Percentiles rank a stretch among this genome's conserved stretches.
Conservation (phyloP, 2,888 invertebrate species). For the Sesia bembeciformis region DNA sequence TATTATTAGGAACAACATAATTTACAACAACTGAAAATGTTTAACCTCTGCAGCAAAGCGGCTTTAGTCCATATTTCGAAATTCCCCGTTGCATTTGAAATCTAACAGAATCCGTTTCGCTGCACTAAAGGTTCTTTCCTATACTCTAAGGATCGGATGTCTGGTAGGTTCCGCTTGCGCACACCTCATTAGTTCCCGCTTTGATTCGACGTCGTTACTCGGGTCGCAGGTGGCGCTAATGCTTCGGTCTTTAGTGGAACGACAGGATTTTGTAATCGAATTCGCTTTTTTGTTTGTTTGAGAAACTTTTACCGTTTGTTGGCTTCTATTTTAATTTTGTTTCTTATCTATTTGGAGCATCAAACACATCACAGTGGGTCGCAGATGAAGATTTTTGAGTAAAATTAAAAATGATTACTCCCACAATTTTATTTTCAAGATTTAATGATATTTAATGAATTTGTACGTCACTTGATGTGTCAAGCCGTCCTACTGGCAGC, state of each 20-base stretch:
- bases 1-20: no score
- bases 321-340: not conserved
- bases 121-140: not conserved
- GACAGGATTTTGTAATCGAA: conserved; percentile 31
- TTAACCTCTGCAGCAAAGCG: not conserved
- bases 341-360: not conserved
- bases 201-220: conserved; percentile 30
- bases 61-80: not conserved
- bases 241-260: conserved; percentile 23
- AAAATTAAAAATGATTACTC: no score
- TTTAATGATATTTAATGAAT: no score
- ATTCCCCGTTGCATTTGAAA: not conserved
- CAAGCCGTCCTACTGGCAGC: no score
- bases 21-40: no score
- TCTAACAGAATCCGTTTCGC: not conserved
- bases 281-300: conserved; percentile 12
- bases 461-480: no score
- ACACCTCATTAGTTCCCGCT: conserved; percentile 52
- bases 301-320: conserved; percentile 1
- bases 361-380: no score
- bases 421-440: no score
- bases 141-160: conserved; percentile 22
- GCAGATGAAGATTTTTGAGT: no score
- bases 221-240: conserved; percentile 38
- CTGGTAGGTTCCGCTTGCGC: conserved; percentile 26